Evolutionary conservation across 1,140 invertebrate genomes (phyloP).

Genomic region (Formica selysi): DNA sequence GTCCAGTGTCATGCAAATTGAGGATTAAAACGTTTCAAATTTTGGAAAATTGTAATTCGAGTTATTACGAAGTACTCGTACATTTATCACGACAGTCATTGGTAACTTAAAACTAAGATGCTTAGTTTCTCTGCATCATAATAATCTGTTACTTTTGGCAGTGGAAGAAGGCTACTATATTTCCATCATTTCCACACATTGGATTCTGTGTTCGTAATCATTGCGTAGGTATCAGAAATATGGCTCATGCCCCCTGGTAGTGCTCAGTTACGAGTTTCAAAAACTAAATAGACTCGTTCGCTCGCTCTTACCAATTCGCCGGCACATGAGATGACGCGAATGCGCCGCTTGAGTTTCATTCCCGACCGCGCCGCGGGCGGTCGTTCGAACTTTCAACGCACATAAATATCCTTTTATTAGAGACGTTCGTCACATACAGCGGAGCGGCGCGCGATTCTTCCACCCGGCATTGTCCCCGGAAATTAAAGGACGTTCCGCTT

Average conservation of each 20-base stretch:
- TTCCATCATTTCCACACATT: slow-evolving; percentile 13
- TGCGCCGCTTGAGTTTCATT: slow-evolving; percentile 33
- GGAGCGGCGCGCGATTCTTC: slow-evolving; percentile 27
- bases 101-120: not conserved
- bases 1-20: not conserved
- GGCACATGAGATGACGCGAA: slow-evolving; percentile 22
- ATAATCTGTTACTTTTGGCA: not conserved
- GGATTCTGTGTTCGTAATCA: not conserved
- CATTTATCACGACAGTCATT: not conserved
- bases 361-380: slow-evolving; percentile 38
- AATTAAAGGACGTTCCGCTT: slow-evolving; percentile 73
- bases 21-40: slow-evolving; percentile 1
- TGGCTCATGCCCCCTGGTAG: slow-evolving; percentile 12
- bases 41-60: not conserved
- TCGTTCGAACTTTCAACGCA: slow-evolving; percentile 64
- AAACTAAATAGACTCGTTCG: slow-evolving; percentile 57
- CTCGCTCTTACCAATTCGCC: slow-evolving; percentile 8
- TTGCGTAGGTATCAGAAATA: slow-evolving; percentile 2
- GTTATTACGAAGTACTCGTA: not conserved
- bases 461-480: slow-evolving; percentile 70
- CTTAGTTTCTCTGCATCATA: not conserved
- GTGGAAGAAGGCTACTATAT: slow-evolving; percentile 23
- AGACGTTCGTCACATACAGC: slow-evolving; percentile 64
- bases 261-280: slow-evolving; percentile 28
- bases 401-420: slow-evolving; percentile 74